phyloP scores from a whole-genome alignment of 2,113 vertebrate genomes.

The Eptesicus fuscus region DNA sequence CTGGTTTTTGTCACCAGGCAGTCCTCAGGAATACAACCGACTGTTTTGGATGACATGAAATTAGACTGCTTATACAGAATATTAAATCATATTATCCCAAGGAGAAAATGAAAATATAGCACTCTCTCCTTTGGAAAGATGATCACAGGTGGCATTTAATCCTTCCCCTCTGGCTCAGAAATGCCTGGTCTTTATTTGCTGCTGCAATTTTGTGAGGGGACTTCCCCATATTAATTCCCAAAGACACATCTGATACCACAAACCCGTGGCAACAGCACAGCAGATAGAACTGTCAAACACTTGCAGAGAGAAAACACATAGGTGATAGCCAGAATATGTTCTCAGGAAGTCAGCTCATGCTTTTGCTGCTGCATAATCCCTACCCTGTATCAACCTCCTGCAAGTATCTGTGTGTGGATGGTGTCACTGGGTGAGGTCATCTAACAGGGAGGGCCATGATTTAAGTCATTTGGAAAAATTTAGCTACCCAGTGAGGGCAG shows the following conservation, averaged over 20 bases:
- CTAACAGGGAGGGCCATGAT: background rate
- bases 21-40: background rate
- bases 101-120: background rate
- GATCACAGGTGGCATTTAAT: background rate
- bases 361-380: background rate
- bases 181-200: background rate
- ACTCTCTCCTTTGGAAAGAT: background rate
- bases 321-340: background rate
- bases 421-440: background rate
- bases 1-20: background rate
- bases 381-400: accelerated
- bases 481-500: background rate
- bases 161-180: background rate
- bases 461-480: background rate
- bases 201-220: background rate
- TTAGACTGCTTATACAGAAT: background rate
- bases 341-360: background rate
- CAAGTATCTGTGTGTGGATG: background rate
- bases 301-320: background rate
- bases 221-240: background rate
- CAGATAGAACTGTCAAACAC: background rate
- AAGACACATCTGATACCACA: background rate
- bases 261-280: background rate
- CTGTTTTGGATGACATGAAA: background rate
- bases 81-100: background rate